Base-by-base conservation (phyloP, 2,113 vertebrate species). In the Notechis scutatus region DNA sequence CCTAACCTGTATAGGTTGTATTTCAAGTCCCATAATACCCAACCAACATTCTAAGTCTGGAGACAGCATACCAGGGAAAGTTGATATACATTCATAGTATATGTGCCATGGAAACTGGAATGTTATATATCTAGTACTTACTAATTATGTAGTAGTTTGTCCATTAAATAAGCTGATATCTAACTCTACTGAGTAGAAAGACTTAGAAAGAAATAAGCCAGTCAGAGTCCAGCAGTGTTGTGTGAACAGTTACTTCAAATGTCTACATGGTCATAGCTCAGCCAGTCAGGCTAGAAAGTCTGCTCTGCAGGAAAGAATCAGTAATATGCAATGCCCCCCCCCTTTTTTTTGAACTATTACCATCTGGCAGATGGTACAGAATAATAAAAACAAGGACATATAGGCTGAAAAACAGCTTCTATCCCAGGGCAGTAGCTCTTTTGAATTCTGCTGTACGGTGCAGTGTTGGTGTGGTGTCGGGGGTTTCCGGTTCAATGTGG, bases 111-210 rank as follows among this genome's bases (percentile, higher is more conserved):
- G 69, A 74, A 20, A 34, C 69, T 39, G n/a, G 69, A 39, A 74
- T 39, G 29, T 74, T 34, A 74, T 39, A 39, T 74, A 74, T 39
- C 14, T 74, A 74, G 29, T 20, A 20, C 69, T 74, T 74, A 39
- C 15, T 74, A 74, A 7, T 74, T 34, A 18, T 74, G 39, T 74
- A 39, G 69, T 34, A 39, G 69, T 74, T 74, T 74, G 14, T 34
- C 61, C 61, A 64, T 1, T 0, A 93, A 94, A 94, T 95, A 96
- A 96, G 52, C 26, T 5, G 10, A 74, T 57, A 96, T 69, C 45
- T 24, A 88, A 12, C 95, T 96, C 96, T 96, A 95, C 21, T 39
- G 15, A 6, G 94, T 94, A 93, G 90, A 90, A 95, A 96, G 95
- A 92, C 93, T 74, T 90, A 93, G 92, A 93, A 88, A 85, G 92